These are phyloP conservation scores for Sinocyclocheilus rhinocerous DNA, from an alignment of 2,113 vertebrate genomes.

Conservation along the genomic window DNA sequence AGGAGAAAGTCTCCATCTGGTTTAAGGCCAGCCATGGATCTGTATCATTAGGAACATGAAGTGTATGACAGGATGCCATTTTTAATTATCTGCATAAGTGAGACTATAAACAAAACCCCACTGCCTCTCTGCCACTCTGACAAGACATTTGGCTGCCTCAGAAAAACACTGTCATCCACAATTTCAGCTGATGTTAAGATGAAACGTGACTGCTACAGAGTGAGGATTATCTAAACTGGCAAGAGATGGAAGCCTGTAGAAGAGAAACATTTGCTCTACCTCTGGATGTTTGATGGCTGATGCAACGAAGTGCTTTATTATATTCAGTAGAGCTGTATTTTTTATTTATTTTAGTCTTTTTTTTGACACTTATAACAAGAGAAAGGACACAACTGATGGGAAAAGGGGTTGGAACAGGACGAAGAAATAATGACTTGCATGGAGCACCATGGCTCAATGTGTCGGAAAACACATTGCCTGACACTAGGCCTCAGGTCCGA, in stretches of 20 bases:
- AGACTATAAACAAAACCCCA: slow-evolving; percentile 24
- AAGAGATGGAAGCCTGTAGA: neutral
- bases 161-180: slow-evolving; percentile 15
- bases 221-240: slow-evolving; percentile 16
- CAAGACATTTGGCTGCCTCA: slow-evolving; percentile 22
- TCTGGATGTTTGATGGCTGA: slow-evolving; percentile 4
- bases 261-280: slow-evolving; percentile 9
- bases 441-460: too few species aligned
- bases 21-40: neutral
- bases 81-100: slow-evolving; percentile 34
- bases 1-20: slow-evolving; percentile 1
- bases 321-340: neutral
- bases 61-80: neutral
- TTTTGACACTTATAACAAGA: too few species aligned
- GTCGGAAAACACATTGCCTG: too few species aligned
- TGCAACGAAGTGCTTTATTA: neutral
- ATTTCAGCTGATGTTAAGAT: neutral
- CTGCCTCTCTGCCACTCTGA: slow-evolving; percentile 11
- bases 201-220: neutral
- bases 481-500: too few species aligned
- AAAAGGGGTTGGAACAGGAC: too few species aligned
- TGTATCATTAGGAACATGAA: neutral
- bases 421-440: too few species aligned
- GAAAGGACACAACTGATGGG: too few species aligned
- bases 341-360: neutral